Conservation (phyloP, 2,113 vertebrate species). For the Smithornis capensis region DNA sequence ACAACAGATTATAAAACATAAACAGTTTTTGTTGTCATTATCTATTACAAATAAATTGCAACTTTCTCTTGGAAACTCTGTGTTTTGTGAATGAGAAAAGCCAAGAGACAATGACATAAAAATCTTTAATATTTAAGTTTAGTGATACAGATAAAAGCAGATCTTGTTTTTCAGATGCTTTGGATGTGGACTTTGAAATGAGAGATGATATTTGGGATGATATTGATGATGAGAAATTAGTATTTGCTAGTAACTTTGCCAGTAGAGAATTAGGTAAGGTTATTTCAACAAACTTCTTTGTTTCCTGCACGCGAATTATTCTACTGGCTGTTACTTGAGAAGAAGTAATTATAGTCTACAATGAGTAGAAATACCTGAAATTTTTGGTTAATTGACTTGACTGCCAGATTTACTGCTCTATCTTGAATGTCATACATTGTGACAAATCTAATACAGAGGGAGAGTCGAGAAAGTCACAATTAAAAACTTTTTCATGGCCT, state of each 20-base stretch:
- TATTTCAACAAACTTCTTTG: background rate
- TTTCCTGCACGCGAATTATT: background rate
- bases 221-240: slow-evolving; percentile 82
- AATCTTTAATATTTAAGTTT: slow-evolving; percentile 21
- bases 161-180: slow-evolving; percentile 63
- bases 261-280: slow-evolving; percentile 65
- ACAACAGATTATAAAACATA: background rate
- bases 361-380: background rate
- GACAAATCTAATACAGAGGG: background rate
- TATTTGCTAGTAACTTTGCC: slow-evolving; percentile 68
- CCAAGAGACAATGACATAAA: background rate
- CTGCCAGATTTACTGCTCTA: background rate
- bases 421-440: background rate
- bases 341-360: background rate
- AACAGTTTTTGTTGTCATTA: background rate
- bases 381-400: background rate
- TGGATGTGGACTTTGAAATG: slow-evolving; percentile 82
- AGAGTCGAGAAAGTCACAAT: background rate
- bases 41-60: slow-evolving; percentile 37
- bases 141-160: slow-evolving; percentile 41
- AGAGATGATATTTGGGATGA: slow-evolving; percentile 89
- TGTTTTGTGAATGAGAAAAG: slow-evolving; percentile 22
- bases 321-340: background rate
- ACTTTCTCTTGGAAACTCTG: slow-evolving; percentile 58
- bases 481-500: background rate